These are phyloP conservation scores for Gastracanthus pulcherrimus DNA, from an alignment of 2,888 invertebrate genomes.

Conservation along the genomic window DNA sequence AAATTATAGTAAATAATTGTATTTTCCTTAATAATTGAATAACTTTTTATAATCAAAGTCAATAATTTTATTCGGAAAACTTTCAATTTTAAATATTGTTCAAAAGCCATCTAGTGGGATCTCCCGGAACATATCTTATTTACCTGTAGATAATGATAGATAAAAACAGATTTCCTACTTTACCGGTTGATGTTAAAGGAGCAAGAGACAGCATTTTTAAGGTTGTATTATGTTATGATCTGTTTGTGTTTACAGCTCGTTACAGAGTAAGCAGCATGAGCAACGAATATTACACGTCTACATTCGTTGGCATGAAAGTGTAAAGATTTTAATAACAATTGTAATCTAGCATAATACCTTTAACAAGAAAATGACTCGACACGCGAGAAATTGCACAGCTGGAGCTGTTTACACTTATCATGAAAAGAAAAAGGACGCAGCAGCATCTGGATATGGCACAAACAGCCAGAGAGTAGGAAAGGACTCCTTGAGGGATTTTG, in stretches of 20 bases:
- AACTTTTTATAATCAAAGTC: too few relatives aligned
- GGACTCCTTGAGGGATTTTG: conserved; percentile 96
- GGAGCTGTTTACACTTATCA: conserved; percentile 99
- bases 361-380: conserved; percentile 88
- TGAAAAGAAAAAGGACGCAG: conserved; percentile 97
- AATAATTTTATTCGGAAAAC: not conserved
- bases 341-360: not conserved
- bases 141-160: not conserved
- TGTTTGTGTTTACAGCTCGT: not conserved
- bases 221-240: not conserved
- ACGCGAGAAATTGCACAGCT: conserved; percentile 98
- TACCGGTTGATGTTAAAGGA: not conserved
- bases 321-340: not conserved
- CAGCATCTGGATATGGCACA: conserved; percentile 95
- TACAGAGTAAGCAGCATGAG: not conserved
- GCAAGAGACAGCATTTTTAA: not conserved
- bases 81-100: not conserved
- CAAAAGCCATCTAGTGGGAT: not conserved
- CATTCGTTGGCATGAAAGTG: too few relatives aligned
- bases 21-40: too few relatives aligned
- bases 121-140: too few relatives aligned
- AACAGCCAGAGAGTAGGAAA: conserved; percentile 93
- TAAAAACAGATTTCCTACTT: not conserved
- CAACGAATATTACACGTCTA: too few relatives aligned
- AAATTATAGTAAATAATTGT: too few relatives aligned